These are phyloP conservation scores for Escarpia spicata DNA, from an alignment of 2,888 invertebrate species.

Conservation along the genomic window DNA sequence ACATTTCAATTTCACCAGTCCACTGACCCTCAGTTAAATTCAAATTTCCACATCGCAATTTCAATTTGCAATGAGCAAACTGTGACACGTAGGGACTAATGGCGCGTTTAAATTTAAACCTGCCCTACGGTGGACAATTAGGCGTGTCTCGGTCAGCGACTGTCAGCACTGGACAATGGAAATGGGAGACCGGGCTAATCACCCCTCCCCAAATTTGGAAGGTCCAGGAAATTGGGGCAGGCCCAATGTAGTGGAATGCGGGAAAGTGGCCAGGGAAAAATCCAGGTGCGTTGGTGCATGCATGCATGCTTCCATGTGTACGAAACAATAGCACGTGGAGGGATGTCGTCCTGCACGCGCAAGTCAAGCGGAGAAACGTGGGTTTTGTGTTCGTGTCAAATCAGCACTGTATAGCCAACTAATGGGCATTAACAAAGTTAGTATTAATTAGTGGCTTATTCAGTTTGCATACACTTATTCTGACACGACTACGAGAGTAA, in stretches of 20 bases:
- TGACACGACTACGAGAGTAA: neutral
- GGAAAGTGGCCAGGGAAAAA: neutral
- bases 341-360: neutral
- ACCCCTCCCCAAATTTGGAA: neutral
- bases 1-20: neutral
- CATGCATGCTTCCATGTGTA: neutral
- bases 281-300: neutral
- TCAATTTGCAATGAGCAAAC: neutral
- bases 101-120: constrained; percentile 1
- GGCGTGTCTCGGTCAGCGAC: neutral
- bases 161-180: neutral
- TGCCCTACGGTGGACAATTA: neutral
- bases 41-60: constrained; percentile 13
- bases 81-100: neutral
- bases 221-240: neutral
- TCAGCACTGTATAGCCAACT: neutral
- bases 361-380: neutral
- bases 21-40: neutral
- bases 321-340: neutral
- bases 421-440: neutral
- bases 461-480: neutral
- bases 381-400: neutral
- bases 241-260: constrained; percentile 1
- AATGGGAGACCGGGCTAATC: neutral
- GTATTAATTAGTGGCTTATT: neutral